Evolutionary conservation across 2,797 vertebrate genomes (phyloP).

Genomic region (Yasuhikotakia modesta): DNA sequence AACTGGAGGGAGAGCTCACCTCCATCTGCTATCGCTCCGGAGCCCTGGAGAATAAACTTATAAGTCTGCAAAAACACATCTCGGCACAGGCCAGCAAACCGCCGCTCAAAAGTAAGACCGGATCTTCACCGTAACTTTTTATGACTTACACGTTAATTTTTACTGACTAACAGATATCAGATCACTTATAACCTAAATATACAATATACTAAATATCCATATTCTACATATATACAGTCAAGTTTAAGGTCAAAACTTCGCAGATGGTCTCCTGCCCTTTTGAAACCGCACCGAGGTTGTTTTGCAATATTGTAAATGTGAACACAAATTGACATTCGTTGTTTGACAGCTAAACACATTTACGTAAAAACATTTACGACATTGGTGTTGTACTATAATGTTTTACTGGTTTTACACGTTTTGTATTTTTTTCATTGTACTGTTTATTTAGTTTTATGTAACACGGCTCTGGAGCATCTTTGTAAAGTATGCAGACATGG

Average conservation of each 20-base stretch:
- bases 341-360: neutral
- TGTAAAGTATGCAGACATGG: constrained; percentile 2
- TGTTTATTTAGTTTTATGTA: neutral
- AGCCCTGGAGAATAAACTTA: constrained; percentile 73
- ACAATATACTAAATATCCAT: too few relatives aligned
- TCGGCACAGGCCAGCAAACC: constrained; percentile 71
- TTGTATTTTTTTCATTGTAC: too few relatives aligned
- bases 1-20: constrained; percentile 78
- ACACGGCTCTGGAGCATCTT: neutral
- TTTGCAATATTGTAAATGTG: neutral
- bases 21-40: constrained; percentile 73
- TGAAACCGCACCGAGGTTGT: neutral
- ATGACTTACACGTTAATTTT: neutral
- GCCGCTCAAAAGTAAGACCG: constrained; percentile 72
- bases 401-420: neutral
- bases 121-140: constrained; percentile 15
- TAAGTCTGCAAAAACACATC: constrained; percentile 73
- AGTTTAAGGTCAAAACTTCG: constrained; percentile 24
- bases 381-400: neutral
- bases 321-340: neutral
- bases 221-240: neutral
- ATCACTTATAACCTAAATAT: neutral
- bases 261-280: neutral
- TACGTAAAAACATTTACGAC: constrained; percentile 12
- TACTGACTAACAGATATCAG: neutral